Evolutionary conservation across 2,113 vertebrate genomes (phyloP), one percentile per base, ranked within the genome.

Genomic region (Octodon degus): DNA sequence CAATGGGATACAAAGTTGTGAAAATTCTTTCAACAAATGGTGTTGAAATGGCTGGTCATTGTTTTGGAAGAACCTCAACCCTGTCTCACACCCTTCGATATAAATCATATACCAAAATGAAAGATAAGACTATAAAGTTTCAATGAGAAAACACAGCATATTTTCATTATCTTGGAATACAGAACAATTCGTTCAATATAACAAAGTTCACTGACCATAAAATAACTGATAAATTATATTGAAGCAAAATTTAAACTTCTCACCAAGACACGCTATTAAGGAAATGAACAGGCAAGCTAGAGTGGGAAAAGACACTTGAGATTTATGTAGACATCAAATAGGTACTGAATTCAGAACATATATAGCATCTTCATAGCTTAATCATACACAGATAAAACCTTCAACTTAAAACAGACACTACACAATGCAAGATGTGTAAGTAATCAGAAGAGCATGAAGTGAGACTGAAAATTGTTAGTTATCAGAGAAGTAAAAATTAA

Each of bases 211-310:
- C 88, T 67, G 58, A 84, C 13, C 1, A 40, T 60, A 74, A 83
- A 77, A 88, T 60, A 74, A 43, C 53, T 34, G 24, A 74, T n/a
- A 76, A 88, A 32, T 83, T 60, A n/a, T 37, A 83, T 47, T 67
- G 47, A 89, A 88, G 74, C 37, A 84, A 76, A 95, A 84, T 62
- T 37, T n/a, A 76, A 84, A 83, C 5, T 77, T 86, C 68, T 89
- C 30, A 76, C 83, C 43, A 83, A 43, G 68, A 74, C 77, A 67
- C 12, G 22, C 14, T 25, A 30, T 67, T 84, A 80, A 55, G 47
- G 47, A 53, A 85, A 60, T 37, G 16, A 74, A 53, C 67, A 83
- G 17, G 37, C 40, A 89, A 95, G 50, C 4, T 5, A 79, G 79
- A 68, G 8, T 58, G 17, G 32, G 58, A 79, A 85, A 68, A 68